Evolutionary conservation across 1,140 invertebrate species (phyloP), one percentile per base, ranked within the genome.

Genomic region (Cyclina sinensis): DNA sequence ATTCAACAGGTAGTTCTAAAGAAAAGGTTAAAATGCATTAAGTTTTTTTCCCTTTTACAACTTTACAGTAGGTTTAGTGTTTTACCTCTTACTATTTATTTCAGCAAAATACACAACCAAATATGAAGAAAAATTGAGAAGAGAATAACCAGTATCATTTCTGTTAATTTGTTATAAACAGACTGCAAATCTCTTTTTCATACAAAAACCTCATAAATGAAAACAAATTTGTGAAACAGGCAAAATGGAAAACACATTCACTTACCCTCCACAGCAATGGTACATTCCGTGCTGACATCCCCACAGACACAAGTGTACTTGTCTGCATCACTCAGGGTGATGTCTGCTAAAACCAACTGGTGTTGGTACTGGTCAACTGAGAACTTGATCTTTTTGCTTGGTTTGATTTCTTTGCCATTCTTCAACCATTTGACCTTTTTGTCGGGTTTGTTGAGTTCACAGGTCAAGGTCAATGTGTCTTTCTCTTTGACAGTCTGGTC

Each of bases 391-490:
- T 87, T 86, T 54, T 94, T 92, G 54, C 51, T 65, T 16, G 89
- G 70, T 43, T 87, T 86, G n/a, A 94, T 81, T 39, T 93, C 92
- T 51, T 92, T 86, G 11, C 96, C 97, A 95, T 92, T 89, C 82
- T 94, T 94, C n/a, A 93, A 74, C 95, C 95, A 95, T 68, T 93
- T 94, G 35, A 94, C 93, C 18, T 91, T 85, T 27, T 91, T 89
- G 88, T 93, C 90, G 59, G 92, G 91, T 88, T 94, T 95, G 83
- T 91, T 92, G 37, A 95, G 74, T 86, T 95, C 92, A 90, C 94
- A 95, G 74, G 94, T 92, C 78, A 95, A 91, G 32, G 91, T 92
- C 21, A 93, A 92, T 14, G 80, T 92, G 21, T 92, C 91, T 59
- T 90, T 91, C 83, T 95, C 93, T 46, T 91, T 91, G 24, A 90